Evolutionary conservation across 2,797 vertebrate species (phyloP), one percentile per base, ranked within the genome.

Genomic region (Orientallactaga sibirica): DNA sequence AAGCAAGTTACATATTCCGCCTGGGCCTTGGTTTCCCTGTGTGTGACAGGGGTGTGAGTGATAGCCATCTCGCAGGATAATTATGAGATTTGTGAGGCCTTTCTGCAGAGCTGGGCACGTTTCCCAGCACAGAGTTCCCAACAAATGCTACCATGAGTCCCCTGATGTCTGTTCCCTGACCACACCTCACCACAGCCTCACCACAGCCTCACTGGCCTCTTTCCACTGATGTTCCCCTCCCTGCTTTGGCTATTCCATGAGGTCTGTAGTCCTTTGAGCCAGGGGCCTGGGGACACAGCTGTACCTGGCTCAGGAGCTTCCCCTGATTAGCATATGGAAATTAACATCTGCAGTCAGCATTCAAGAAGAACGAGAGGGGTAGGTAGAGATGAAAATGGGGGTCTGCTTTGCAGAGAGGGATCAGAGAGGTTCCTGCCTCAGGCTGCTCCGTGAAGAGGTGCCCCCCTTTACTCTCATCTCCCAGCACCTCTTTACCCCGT

Each of bases 281-380:
- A 14, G 11, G 25, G 15, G 33, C 25, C 25, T 33, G 14, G 41
- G 70, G n/a, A 43, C 3, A 18, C 33, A 58, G 68, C 4, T 29
- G 33, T 20, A 37, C 61, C 14, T 41, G 73, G 12, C 73, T 58
- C 0, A 61, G 61, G 70, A n/a, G 37, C 62, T 92, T 61, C 74
- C 10, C 1, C 3, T 1, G 7, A 81, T 19, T 1, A 0, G 43
- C 27, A 2, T 0, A 4, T 0, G 0, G 52, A 8, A 64, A 33
- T 29, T 9, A 19, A 0, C 5, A 29, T 41, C 20, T 68, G 62
- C 27, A 55, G 61, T 19, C 19, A 55, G 62, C 29, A 25, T 20
- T 86, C 37, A 67, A 74, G 73, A 75, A 25, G 77, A 86, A 74
- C 7, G 27, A 75, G 61, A 0, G 10, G 66, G 82, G 52, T n/a